Evolutionary conservation across 2,888 invertebrate genomes (phyloP), one percentile per base, ranked within the genome.

Genomic region (Troides aeacus): DNA sequence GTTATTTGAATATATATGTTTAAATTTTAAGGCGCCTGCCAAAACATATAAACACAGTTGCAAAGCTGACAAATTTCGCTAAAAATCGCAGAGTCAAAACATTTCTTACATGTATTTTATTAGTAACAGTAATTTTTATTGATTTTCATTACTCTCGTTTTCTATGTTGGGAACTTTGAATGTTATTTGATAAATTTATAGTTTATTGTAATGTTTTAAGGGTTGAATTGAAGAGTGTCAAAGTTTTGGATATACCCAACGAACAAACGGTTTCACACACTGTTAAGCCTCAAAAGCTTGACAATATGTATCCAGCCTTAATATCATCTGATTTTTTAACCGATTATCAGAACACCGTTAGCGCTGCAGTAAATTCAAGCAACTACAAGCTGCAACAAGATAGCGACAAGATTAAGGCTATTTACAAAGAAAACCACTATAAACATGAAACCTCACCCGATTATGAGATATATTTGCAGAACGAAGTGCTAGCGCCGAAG

Each of bases 141-240:
- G 1, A 46, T 15, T 46, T 3, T 30, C 30, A 2, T 30, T 3
- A 30, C 15, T 2, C 15, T 46, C 39, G 39, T 39, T 39, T 30
- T 30, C 30, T 30, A 4, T 30, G 5, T 30, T 4, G 30, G 30
- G 30, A 3, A 30, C 3, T 7, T 39, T 7, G 1, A 39, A 39
- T 39, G 8, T 39, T 39, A 39, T 39, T 39, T 39, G 8, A 39
- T 46, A 50, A 15, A 5, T 50, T 50, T 17, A 50, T 50, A 21
- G 15, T 23, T 23, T 58, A 58, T 23, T 21, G 30, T 56, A 36
- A 62, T 59, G 42, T 65, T 85, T 85, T 69, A 76, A 91, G 91
- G 1, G 88, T 90, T 42, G 91, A 91, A 77, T 74, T 91, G 7
- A 88, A 89, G 73, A 89, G 88, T 66, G 61, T 87, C 7, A 90